Base-by-base conservation (phyloP, 2,888 invertebrate species). In the Gortyna flavago region DNA sequence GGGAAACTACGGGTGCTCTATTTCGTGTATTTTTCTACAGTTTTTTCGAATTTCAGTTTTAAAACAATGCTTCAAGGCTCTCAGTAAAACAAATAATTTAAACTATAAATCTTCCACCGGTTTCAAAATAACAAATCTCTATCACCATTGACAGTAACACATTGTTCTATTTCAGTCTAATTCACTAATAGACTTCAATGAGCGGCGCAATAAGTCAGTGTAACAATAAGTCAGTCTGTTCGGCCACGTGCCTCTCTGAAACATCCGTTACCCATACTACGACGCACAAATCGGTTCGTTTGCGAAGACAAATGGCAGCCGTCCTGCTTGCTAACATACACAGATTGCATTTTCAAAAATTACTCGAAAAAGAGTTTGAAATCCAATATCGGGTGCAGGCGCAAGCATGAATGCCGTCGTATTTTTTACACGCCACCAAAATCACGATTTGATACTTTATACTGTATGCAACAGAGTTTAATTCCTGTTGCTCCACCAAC, bases 271-370 rank as follows among this genome's bases (percentile, higher is more conserved):
- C 93, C 93, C 94, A 93, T 94, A 93, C 93, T 93, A 93, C 93
- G 93, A 96, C 96, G 95, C 96, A 95, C 96, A 95, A 94, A 95
- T 96, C 96, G 96, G 94, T 95, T 95, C 95, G 94, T 96, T 96
- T 96, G 95, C 93, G 91, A 95, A 96, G 96, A 96, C 94, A 95
- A 96, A 96, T 96, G 94, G 93, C 90, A 87, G 84, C 92, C 90
- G 94, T 92, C 94, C 59, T 94, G 91, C 92, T 89, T 89, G 91
- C 91, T 90, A 92, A 92, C 92, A 92, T 92, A 93, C 93, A 92
- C 90, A 90, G 90, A 91, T 93, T 93, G 93, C 92, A 93, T 94
- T 95, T 95, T 92, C 92, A 93, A 95, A 96, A 95, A 95, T 95
- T 92, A 93, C 93, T 92, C 86, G 90, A 91, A 94, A 95, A 95